Evolutionary conservation across 2,113 vertebrate species (phyloP).

Genomic region (Syrrhaptes paradoxus): DNA sequence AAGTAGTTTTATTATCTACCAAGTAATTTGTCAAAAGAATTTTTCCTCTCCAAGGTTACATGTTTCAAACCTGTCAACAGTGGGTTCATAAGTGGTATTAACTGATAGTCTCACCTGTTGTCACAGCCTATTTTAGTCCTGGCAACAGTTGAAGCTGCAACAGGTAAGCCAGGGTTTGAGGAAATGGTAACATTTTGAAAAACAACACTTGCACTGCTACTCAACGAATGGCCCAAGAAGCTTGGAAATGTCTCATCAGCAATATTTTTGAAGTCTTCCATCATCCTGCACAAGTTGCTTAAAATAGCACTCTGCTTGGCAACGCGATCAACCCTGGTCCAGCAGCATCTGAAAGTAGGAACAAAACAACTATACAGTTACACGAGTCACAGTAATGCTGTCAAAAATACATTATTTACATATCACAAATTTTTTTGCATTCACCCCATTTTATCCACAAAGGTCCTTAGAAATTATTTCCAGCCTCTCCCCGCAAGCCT

Average conservation of each 20-base stretch:
- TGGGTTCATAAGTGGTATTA: not conserved
- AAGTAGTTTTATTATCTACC: not conserved
- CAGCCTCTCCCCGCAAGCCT: not conserved
- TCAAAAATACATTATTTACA: not conserved
- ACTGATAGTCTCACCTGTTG: slow-evolving; percentile 79
- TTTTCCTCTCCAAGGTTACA: not conserved
- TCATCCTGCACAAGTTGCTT: slow-evolving; percentile 47
- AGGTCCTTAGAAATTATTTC: rapidly evolving
- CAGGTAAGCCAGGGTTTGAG: slow-evolving; percentile 88
- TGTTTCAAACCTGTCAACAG: not conserved
- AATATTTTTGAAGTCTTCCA: slow-evolving; percentile 85
- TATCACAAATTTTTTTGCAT: rapidly evolving
- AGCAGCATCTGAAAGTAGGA: slow-evolving; percentile 32
- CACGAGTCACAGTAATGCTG: not conserved
- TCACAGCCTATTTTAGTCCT: slow-evolving; percentile 76
- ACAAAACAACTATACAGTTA: not conserved
- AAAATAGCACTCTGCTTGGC: not conserved
- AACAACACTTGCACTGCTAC: slow-evolving; percentile 70
- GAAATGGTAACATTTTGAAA: slow-evolving; percentile 86
- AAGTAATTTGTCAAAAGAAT: not conserved
- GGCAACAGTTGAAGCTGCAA: slow-evolving; percentile 93
- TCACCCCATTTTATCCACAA: not conserved
- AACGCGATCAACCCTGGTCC: not conserved
- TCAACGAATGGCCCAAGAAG: slow-evolving; percentile 80
- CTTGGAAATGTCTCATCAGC: slow-evolving; percentile 91